Conservation (phyloP, 1,140 invertebrate species). For the Teleopsis dalmanni region DNA sequence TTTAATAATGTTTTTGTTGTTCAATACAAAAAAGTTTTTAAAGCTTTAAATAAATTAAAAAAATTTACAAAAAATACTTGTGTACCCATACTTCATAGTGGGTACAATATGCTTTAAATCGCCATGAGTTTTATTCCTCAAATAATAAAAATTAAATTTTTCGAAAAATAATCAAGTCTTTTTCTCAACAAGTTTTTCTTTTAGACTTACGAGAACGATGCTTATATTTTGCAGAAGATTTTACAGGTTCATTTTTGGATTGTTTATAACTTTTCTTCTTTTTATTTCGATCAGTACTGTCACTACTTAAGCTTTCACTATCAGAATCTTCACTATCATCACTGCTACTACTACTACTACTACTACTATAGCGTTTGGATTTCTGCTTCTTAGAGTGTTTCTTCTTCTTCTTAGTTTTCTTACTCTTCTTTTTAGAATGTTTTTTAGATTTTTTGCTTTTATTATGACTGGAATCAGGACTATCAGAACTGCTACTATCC, state of each 20-base stretch:
- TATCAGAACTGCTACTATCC: slow-evolving; percentile 15
- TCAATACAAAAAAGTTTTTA: too few relatives aligned
- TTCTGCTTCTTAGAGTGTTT: slow-evolving; percentile 16
- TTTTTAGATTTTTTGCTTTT: slow-evolving; percentile 8
- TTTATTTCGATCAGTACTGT: too few relatives aligned
- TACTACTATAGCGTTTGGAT: slow-evolving; percentile 15
- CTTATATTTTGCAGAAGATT: slow-evolving; percentile 1
- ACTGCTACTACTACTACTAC: slow-evolving; percentile 18
- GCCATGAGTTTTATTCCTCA: slow-evolving; percentile 14
- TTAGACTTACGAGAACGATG: neutral
- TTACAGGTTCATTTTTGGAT: slow-evolving; percentile 10
- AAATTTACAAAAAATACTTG: too few relatives aligned
- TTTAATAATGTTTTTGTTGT: too few relatives aligned
- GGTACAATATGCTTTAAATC: slow-evolving; percentile 4
- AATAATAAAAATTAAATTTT: neutral
- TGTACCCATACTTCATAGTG: neutral
- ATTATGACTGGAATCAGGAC: slow-evolving; percentile 7
- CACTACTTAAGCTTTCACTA: too few relatives aligned
- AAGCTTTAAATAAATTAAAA: too few relatives aligned
- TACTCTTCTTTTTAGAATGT: slow-evolving; percentile 18
- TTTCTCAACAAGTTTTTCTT: neutral
- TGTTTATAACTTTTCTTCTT: slow-evolving; percentile 5
- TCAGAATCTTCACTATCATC: slow-evolving; percentile 12
- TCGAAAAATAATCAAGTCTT: neutral
- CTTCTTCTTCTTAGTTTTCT: slow-evolving; percentile 15